These are phyloP conservation scores for Marmota monax DNA, from an alignment of 2,113 vertebrate genomes.

Conservation along the genomic window DNA sequence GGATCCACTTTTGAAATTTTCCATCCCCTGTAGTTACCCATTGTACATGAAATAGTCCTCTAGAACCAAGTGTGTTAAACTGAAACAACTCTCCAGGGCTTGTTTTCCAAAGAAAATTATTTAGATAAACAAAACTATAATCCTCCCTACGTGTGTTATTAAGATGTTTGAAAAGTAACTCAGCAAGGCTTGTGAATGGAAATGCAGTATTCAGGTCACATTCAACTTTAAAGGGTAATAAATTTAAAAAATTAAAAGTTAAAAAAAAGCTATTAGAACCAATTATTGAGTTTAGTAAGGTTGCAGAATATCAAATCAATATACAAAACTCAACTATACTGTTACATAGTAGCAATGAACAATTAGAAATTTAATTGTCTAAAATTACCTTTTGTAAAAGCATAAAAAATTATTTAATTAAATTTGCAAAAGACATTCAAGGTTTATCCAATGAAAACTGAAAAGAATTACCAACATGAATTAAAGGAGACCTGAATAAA, in stretches of 20 bases:
- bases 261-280: background rate
- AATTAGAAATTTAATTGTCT: background rate
- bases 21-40: conserved; percentile 80
- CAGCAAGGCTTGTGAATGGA: background rate
- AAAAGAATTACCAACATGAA: background rate
- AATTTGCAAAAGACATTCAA: background rate
- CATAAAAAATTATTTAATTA: background rate
- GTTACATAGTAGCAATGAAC: background rate
- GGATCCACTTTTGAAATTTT: conserved; percentile 83
- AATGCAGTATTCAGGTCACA: background rate
- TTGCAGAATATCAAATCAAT: background rate
- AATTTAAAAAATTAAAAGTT: background rate
- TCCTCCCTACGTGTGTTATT: background rate
- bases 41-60: conserved; percentile 78
- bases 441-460: background rate
- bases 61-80: background rate
- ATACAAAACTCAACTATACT: background rate
- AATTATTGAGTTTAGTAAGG: background rate
- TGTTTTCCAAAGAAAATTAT: background rate
- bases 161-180: background rate
- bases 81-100: background rate
- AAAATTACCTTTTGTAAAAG: background rate
- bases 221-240: background rate
- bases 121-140: background rate
- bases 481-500: background rate